These are phyloP conservation scores for Tethya wilhelma DNA, from an alignment of 37 sponge, comb jelly and placozoan genomes.

Conservation along the genomic window DNA sequence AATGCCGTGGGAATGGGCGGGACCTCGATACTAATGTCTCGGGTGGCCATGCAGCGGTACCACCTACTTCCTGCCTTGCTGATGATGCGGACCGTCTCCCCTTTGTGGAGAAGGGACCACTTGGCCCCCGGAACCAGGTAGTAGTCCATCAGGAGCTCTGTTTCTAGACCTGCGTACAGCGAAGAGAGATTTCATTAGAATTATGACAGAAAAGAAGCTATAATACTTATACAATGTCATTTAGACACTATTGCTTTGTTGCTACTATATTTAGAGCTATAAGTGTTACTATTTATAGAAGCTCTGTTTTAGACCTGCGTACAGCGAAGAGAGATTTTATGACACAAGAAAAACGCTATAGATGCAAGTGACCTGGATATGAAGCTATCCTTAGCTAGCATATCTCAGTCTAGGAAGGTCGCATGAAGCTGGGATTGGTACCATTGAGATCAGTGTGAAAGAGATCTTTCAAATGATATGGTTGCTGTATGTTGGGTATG, in stretches of 20 bases:
- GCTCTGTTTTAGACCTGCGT: slow-evolving; percentile 11
- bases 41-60: slow-evolving; percentile 55
- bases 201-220: neutral
- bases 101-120: slow-evolving; percentile 62
- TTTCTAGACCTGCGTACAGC: neutral
- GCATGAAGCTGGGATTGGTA: no score
- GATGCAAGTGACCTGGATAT: no score
- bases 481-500: no score
- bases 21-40: neutral
- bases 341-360: no score
- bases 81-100: slow-evolving; percentile 48
- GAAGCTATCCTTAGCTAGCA: neutral
- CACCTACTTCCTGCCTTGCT: slow-evolving; percentile 45
- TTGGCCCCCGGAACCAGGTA: slow-evolving; percentile 65
- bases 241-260: neutral
- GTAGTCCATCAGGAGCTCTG: slow-evolving; percentile 54
- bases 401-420: neutral
- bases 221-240: neutral
- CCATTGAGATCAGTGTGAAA: no score
- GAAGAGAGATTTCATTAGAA: neutral
- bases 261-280: slow-evolving; percentile 1
- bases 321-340: neutral
- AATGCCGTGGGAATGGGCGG: neutral
- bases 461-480: no score
- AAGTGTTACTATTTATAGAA: slow-evolving; percentile 2